Base-by-base conservation (phyloP, 2,888 invertebrate genomes). In the Yponomeuta cagnagella region DNA sequence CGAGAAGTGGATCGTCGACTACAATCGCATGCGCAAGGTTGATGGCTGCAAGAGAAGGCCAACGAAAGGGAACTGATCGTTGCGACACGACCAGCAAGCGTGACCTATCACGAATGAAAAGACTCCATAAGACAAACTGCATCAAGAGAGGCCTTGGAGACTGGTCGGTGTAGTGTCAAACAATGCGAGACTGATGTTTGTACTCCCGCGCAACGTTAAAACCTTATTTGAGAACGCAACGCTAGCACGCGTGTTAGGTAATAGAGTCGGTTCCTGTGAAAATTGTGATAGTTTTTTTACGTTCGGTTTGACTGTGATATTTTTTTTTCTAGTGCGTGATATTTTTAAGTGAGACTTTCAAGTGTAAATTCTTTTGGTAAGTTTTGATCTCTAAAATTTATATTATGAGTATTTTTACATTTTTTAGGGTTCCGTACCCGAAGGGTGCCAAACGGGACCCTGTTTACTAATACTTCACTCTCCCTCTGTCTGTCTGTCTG, bases 51-150 rank as follows among this genome's bases (percentile, higher is more conserved):
- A n/a, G 48, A 48, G 64, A 71, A 71, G 69, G 71, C 69, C 69
- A 52, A 64, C 66, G 69, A 71, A 71, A 71, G 71, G 69, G 71
- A 71, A 68, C 63, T 10, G 63, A 52, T 33, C 31, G 33, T 69
- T 66, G 65, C 65, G 48, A 66, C 64, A 68, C 68, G 23, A 68
- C 67, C 33, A 30, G 33, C 65, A 2, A 31, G 43, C 43, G n/a
- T 37, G 43, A 43, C 67, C 67, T 12, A 31, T 67, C 37, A 12
- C n/a, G 43, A 10, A 12, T 12, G 43, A 23, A 67, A 8, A 6
- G n/a, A 6, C 67, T 15, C 37, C n/a, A 9, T n/a, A 6, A 58
- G 52, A 58, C 5, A 58, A 15, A 43, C 30, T 52, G 68, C 68
- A 65, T 30, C 33, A 12, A 30, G 10, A 10, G 31, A 30, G 68